phyloP scores from a whole-genome alignment of 2,113 vertebrate genomes.

The Carassius auratus region DNA sequence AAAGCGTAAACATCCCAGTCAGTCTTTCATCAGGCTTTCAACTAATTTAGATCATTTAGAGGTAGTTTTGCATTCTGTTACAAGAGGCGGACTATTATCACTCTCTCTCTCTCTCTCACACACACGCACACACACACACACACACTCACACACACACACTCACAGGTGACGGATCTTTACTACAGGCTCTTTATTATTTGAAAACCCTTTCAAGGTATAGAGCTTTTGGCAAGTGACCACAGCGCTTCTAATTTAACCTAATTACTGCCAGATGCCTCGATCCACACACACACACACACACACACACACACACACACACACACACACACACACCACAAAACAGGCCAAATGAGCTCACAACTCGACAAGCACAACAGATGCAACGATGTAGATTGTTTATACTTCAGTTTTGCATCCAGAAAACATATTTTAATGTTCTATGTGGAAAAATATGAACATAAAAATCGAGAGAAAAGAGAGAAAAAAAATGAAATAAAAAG shows the following conservation, averaged over 20 bases:
- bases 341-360: not conserved
- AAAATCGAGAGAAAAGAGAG: no score
- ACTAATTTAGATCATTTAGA: not conserved
- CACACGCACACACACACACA: not conserved
- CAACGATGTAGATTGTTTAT: not conserved
- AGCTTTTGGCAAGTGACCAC: slow-evolving; percentile 72
- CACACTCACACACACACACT: slow-evolving; percentile 52
- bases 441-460: not conserved
- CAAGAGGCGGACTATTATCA: slow-evolving; percentile 16
- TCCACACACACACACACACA: slow-evolving; percentile 33
- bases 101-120: no score
- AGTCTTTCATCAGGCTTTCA: not conserved
- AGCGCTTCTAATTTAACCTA: slow-evolving; percentile 79
- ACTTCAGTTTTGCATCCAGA: not conserved
- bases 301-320: slow-evolving; percentile 38
- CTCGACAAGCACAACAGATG: not conserved
- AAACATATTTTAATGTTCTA: not conserved
- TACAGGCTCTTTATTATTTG: slow-evolving; percentile 72
- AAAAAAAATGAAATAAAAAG: no score
- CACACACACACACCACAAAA: slow-evolving; percentile 33
- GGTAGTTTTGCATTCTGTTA: slow-evolving; percentile 51
- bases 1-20: not conserved
- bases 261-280: slow-evolving; percentile 82
- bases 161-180: slow-evolving; percentile 72
- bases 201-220: slow-evolving; percentile 70